Evolutionary conservation across 2,888 invertebrate genomes (phyloP), one percentile per base, ranked within the genome.

Genomic region (Papilio gigon): DNA sequence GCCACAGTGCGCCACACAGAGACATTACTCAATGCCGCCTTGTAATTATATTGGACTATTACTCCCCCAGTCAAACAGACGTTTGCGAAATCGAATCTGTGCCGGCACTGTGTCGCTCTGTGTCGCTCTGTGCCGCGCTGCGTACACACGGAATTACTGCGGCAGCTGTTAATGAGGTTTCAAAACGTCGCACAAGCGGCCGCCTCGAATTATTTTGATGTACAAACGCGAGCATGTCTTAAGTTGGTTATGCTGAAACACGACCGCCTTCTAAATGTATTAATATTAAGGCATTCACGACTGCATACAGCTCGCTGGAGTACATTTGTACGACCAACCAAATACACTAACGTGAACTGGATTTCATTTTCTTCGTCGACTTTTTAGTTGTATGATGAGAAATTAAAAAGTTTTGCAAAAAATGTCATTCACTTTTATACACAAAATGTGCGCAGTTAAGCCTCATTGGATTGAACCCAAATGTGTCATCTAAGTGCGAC

Each of bases 21-120:
- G 47, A 30, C 68, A 63, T 37, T 27, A 25, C 20, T 50, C 68
- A 64, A 67, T 40, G 68, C 47, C 44, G 64, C 47, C 64, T 59
- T 68, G 58, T 68, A 68, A 68, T 68, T 68, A 68, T 68, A 68
- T 68, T 64, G 68, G 58, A 20, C 68, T 59, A 62, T 67, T 64
- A 68, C 58, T 59, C 64, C 59, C 58, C 33, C 47, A 64, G 64
- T 59, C 59, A 37, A 59, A 68, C 44, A 62, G 63, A 64, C 63
- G 64, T 44, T 64, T 47, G 63, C 59, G 25, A 47, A 68, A 64
- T 68, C 64, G 68, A 64, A 64, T 68, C 68, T 58, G 30, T 27
- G 44, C 33, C 63, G 42, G 30, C 25, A 17, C 53, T 22, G 56
- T 42, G 25, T 56, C 42, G 61, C 22, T 22, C 33, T 44, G 33